A percentile compares a stretch with the other conserved stretches of the same genome.
Evolutionary conservation across 2,797 vertebrate species (phyloP).

Genomic region (Poecile montanus): DNA sequence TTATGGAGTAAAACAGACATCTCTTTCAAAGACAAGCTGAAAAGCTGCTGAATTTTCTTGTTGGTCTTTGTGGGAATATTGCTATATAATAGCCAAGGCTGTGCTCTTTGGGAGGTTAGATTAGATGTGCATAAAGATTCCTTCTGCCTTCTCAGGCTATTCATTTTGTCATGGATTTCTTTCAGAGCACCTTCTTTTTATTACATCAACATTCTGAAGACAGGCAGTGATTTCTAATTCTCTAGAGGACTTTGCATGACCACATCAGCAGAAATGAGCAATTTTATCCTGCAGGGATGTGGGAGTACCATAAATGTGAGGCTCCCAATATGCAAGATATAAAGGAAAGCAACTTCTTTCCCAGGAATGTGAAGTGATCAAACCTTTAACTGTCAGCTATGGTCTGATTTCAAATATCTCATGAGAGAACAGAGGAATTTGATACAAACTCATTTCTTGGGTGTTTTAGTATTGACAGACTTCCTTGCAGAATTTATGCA

Average conservation of each 20-base stretch:
- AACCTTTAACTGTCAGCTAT: not conserved
- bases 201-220: not conserved
- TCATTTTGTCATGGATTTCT: not conserved
- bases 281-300: not conserved
- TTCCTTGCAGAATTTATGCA: not conserved
- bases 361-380: not conserved
- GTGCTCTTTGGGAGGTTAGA: not conserved
- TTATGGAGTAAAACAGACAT: not conserved
- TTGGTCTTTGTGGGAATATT: not conserved
- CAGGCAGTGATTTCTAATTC: not conserved
- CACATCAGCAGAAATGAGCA: not conserved
- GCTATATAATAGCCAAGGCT: not conserved
- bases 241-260: not conserved
- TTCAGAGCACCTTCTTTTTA: not conserved
- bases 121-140: not conserved
- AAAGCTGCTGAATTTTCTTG: conserved; percentile 16
- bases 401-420: not conserved
- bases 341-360: not conserved
- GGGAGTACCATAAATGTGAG: not conserved
- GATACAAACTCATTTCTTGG: not conserved
- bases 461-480: not conserved
- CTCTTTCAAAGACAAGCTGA: conserved; percentile 24
- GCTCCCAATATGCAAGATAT: not conserved
- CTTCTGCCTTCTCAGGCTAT: not conserved
- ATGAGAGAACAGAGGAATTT: not conserved